Percentiles rank a stretch among this genome's conserved stretches.
Evolutionary conservation across 2,113 vertebrate species (phyloP).

Genomic region (Sapajus apella): DNA sequence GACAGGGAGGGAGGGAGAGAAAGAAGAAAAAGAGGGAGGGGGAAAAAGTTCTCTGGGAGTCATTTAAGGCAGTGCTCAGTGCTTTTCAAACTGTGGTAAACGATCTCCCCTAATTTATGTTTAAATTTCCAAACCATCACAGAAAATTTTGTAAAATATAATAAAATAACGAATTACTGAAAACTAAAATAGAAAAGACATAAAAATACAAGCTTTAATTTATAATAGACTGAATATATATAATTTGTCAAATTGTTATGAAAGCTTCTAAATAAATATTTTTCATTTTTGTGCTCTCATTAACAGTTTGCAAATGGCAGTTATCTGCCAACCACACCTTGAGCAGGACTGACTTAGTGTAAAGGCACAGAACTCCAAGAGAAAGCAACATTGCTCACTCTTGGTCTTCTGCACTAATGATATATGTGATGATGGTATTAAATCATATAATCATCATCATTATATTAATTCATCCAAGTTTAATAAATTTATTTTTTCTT

Average conservation of each 20-base stretch:
- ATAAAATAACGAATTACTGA: not conserved
- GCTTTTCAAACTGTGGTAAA: not conserved
- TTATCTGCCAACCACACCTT: not conserved
- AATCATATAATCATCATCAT: not conserved
- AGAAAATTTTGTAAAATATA: not conserved
- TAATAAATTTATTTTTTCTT: not conserved
- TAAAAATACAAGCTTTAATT: not conserved
- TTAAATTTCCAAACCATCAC: not conserved
- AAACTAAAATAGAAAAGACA: not conserved
- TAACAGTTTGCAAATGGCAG: not conserved
- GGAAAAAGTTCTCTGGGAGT: not conserved
- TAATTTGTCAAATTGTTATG: not conserved
- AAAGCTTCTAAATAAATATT: not conserved
- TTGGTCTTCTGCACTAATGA: not conserved
- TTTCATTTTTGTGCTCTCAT: not conserved
- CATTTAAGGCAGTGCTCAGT: not conserved
- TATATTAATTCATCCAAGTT: not conserved
- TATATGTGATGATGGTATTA: not conserved
- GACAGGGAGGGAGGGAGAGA: rapidly evolving
- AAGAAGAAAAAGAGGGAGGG: not conserved
- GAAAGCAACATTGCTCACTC: not conserved
- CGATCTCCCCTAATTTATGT: not conserved
- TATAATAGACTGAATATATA: not conserved
- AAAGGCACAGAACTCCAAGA: not conserved
- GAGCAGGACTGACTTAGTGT: not conserved